Evolutionary conservation across 2,888 invertebrate species (phyloP), one percentile per base, ranked within the genome.

Genomic region (Amiota minor): DNA sequence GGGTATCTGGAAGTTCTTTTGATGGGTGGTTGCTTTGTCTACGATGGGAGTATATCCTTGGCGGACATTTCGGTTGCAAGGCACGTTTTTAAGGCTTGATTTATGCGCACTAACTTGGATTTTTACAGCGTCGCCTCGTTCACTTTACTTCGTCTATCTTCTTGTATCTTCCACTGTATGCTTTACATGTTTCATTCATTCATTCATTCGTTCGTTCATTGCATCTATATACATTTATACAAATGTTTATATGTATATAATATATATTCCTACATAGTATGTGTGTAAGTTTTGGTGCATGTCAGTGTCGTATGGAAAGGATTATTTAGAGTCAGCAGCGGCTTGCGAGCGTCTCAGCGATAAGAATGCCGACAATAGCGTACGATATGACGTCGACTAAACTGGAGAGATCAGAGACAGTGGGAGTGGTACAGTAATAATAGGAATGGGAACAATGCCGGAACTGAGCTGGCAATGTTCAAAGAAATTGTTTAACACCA

Each of bases 51-150:
- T 76, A 74, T 75, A 76, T 82, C 79, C 86, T 84, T 81, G 78
- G 86, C 82, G 82, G 78, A 80, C 81, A 85, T 84, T 86, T 86
- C 77, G 84, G 83, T 87, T 86, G 81, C 85, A 78, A 83, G 85
- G 86, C 85, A 86, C 85, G 85, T 83, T 85, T 83, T 84, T 83
- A 84, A 81, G 85, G 86, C 87, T 87, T 87, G 87, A 86, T 87
- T 86, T 86, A 86, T 86, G 85, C 87, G 84, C 86, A 81, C 83
- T 85, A 83, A 85, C 83, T 83, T 85, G 83, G 85, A 85, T 83
- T 83, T 67, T 83, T 84, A 82, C 83, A 83, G 79, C 79, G 74
- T 50, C 72, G 49, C 76, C 75, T 71, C 73, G 72, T 71, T 72
- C 73, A 72, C 23, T 46, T 20, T 59, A 35, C 59, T 20, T 49